phyloP scores from a whole-genome alignment of 2,113 vertebrate species.

The Rhagologus leucostigma region DNA sequence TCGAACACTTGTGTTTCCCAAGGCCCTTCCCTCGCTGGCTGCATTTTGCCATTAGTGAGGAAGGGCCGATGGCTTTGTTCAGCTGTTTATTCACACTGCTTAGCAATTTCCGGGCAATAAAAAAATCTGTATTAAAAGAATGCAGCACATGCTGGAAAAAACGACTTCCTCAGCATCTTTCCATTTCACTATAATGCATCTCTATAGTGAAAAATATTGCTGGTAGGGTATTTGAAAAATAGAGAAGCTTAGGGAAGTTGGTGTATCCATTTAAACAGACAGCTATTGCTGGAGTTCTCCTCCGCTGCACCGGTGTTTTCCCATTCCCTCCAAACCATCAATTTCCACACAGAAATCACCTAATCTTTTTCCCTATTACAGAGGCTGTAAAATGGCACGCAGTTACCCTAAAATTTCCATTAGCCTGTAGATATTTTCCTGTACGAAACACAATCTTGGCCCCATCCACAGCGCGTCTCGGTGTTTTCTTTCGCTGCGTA shows the following conservation, averaged over 20 bases:
- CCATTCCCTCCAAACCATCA: slow-evolving; percentile 9
- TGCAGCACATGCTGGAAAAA: slow-evolving; percentile 34
- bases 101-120: slow-evolving; percentile 42
- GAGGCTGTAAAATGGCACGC: neutral
- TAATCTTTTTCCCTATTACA: neutral
- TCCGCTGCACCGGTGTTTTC: slow-evolving; percentile 16
- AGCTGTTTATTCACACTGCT: neutral
- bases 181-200: neutral
- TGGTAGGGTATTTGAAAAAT: slow-evolving; percentile 8
- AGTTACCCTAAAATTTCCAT: neutral
- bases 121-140: slow-evolving; percentile 26
- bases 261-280: slow-evolving; percentile 2
- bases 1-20: neutral
- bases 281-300: slow-evolving; percentile 14
- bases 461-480: rapidly evolving
- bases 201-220: neutral
- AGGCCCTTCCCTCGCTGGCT: neutral
- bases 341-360: neutral
- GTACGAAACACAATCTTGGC: neutral
- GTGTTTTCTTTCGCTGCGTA: rapidly evolving
- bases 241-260: neutral
- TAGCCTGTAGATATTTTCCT: neutral
- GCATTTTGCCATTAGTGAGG: neutral
- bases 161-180: slow-evolving; percentile 24
- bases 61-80: slow-evolving; percentile 11